A percentile compares a stretch with the other conserved stretches of the same genome.
These are phyloP conservation scores for Polyommatus icarus DNA, from an alignment of 2,888 invertebrate species.

Conservation along the genomic window DNA sequence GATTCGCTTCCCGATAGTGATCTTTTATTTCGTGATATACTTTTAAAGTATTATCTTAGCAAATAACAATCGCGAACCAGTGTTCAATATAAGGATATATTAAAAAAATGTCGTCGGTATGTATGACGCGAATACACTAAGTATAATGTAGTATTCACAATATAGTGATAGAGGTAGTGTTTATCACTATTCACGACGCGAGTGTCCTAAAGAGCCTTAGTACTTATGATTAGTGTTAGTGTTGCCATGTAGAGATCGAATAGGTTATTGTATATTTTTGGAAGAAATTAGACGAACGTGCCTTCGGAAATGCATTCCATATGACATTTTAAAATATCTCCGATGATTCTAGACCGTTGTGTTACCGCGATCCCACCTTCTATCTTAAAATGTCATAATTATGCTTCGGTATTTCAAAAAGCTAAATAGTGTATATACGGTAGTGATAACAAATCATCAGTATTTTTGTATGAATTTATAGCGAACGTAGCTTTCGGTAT, in stretches of 20 bases:
- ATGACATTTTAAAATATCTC: slow-evolving; percentile 28
- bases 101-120: background rate
- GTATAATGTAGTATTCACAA: background rate
- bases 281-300: slow-evolving; percentile 34
- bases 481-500: slow-evolving; percentile 48
- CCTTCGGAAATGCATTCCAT: slow-evolving; percentile 36
- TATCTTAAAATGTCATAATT: slow-evolving; percentile 26
- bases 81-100: background rate
- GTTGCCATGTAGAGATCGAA: slow-evolving; percentile 33
- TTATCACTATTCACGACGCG: slow-evolving; percentile 17
- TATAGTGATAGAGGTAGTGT: slow-evolving; percentile 4
- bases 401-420: slow-evolving; percentile 22
- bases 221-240: slow-evolving; percentile 35
- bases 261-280: slow-evolving; percentile 40
- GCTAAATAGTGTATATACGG: slow-evolving; percentile 20
- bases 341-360: background rate
- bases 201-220: slow-evolving; percentile 33
- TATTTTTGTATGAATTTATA: slow-evolving; percentile 61
- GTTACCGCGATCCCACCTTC: slow-evolving; percentile 17
- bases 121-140: background rate
- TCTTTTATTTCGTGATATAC: slow-evolving; percentile 1
- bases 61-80: background rate
- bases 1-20: background rate
- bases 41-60: slow-evolving; percentile 6
- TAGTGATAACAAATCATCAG: slow-evolving; percentile 46